Evolutionary conservation across 2,113 vertebrate species (phyloP), one percentile per base, ranked within the genome.

Genomic region (Setophaga coronata): DNA sequence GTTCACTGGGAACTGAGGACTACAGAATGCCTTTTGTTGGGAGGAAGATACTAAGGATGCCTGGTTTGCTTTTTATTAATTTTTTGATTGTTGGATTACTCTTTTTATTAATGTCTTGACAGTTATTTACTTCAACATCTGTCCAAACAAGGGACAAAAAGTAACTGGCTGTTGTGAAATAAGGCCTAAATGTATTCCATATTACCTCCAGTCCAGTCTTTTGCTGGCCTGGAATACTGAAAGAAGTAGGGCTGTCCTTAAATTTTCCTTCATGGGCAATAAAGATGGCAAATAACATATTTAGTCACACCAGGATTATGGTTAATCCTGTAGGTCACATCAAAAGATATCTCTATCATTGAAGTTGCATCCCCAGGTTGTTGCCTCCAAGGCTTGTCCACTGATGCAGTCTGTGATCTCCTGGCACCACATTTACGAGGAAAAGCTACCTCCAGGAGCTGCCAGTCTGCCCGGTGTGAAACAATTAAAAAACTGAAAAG

Each of bases 241-340:
- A 87, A 82, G 38, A 85, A 64, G 38, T 70, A 70, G 16, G 10
- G 8, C 2, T 71, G 21, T 76, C 81, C 54, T 93, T 80, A 87
- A 31, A 31, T 87, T 79, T 96, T 85, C 51, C 54, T 95, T 94
- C 79, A 45, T 82, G 65, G 64, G 23, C 88, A 85, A 2, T 69
- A 56, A 86, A 81, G 42, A 45, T 92, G 1, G 14, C 31, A 87
- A 82, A 51, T 91, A 92, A 74, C 76, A 33, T 51, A 69, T n/a
- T 91, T 89, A 95, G 93, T 95, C 90, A 74, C 47, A 69, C 40
- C n/a, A 48, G 91, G 88, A 83, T 92, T 94, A 53, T 4, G 3
- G 81, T 26, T 94, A 95, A 97, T 95, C 58, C 70, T 77, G 7
- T 54, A 76, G 58, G 73, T 90, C 77, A 77, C 78, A 71, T 95